A percentile compares a stretch with the other conserved stretches of the same genome.
phyloP scores from a whole-genome alignment of 2,113 vertebrate species.

The Trachemys scripta region DNA sequence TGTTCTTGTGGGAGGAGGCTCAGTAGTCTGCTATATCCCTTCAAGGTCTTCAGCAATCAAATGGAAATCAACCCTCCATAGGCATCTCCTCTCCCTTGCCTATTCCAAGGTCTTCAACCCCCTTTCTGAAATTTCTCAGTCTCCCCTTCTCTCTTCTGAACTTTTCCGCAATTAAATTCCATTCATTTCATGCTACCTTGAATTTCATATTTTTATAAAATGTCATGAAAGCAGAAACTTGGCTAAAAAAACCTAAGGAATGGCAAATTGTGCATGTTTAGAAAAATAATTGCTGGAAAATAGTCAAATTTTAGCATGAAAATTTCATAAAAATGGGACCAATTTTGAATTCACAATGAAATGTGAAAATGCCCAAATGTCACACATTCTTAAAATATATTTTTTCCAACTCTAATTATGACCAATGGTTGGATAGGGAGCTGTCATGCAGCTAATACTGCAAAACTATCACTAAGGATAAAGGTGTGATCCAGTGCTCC shows the following conservation, averaged over 20 bases:
- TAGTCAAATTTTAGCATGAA: not conserved
- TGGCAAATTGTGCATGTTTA: not conserved
- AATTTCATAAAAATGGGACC: not conserved
- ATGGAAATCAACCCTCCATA: not conserved
- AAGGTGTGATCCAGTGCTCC: slow-evolving; percentile 17
- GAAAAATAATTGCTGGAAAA: not conserved
- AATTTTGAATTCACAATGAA: not conserved
- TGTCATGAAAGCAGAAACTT: not conserved
- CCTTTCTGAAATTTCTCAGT: not conserved
- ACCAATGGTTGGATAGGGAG: not conserved
- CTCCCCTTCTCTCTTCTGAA: not conserved
- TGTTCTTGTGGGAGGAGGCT: not conserved
- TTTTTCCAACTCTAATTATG: not conserved
- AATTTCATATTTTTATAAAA: not conserved
- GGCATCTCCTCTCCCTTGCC: not conserved
- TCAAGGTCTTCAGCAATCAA: not conserved
- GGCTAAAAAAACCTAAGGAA: not conserved
- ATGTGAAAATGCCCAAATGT: not conserved
- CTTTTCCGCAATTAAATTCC: slow-evolving; percentile 1
- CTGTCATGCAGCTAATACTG: not conserved
- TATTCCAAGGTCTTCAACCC: not conserved
- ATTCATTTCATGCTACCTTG: not conserved
- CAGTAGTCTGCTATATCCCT: not conserved
- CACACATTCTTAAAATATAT: not conserved
- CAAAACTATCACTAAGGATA: not conserved